Evolutionary conservation across 2,797 vertebrate genomes (phyloP).

Genomic region (Cyprinella venusta): DNA sequence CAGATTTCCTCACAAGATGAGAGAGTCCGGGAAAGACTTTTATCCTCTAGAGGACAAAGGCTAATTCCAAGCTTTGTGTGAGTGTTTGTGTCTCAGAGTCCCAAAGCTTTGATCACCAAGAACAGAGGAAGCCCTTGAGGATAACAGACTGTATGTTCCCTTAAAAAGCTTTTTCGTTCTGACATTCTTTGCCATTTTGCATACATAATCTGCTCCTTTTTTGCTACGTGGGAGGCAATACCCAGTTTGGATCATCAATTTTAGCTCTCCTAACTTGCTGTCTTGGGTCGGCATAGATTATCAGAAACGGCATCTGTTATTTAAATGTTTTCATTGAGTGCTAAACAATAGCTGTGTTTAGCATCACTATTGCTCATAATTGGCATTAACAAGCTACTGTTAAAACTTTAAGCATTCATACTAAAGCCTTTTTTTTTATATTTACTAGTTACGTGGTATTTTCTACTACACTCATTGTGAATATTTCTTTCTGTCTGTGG

Average conservation of each 20-base stretch:
- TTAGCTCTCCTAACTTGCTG: background rate
- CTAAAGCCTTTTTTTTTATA: background rate
- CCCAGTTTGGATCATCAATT: background rate
- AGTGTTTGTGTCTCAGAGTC: constrained; percentile 48
- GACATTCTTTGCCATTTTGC: constrained; percentile 21
- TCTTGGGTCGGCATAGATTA: background rate
- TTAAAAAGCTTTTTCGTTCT: constrained; percentile 28
- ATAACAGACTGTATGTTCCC: constrained; percentile 24
- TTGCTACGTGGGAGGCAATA: background rate
- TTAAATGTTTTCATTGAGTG: background rate
- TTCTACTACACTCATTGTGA: background rate
- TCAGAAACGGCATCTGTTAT: background rate
- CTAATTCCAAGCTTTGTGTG: constrained; percentile 44
- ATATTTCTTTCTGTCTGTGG: constrained; percentile 8
- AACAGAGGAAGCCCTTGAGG: constrained; percentile 43
- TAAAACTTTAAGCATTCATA: background rate
- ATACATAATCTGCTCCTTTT: background rate
- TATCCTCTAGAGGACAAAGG: constrained; percentile 61
- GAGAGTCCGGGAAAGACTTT: constrained; percentile 64
- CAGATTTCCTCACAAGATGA: constrained; percentile 70
- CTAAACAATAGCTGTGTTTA: background rate
- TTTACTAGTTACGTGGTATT: background rate
- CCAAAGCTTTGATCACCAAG: constrained; percentile 50
- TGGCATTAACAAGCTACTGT: background rate
- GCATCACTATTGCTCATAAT: background rate